phyloP scores from a whole-genome alignment of 2,888 invertebrate species.

The Odontocolon sp. region DNA sequence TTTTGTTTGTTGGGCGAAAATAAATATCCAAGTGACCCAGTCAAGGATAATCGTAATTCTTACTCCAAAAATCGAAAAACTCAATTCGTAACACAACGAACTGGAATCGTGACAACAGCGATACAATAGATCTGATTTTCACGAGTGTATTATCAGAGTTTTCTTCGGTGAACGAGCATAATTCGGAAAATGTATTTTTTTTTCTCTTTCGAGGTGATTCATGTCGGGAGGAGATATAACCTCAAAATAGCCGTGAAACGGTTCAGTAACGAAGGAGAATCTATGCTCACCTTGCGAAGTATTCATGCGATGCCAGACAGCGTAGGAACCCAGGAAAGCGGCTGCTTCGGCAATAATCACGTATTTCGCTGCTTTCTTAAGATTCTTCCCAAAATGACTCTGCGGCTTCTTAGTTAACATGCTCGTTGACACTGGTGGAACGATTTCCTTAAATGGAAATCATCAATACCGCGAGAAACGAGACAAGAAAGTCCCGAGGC shows the following conservation, averaged over 20 bases:
- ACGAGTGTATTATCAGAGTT: too few relatives aligned
- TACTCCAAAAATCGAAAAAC: neutral
- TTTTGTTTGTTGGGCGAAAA: too few relatives aligned
- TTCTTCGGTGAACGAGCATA: too few relatives aligned
- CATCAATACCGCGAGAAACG: constrained; percentile 70
- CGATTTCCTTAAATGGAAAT: constrained; percentile 80
- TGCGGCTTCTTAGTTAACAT: constrained; percentile 87
- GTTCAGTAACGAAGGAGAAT: neutral
- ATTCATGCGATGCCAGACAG: constrained; percentile 87
- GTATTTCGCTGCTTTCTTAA: constrained; percentile 81
- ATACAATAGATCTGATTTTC: too few relatives aligned
- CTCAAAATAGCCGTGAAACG: constrained; percentile 52
- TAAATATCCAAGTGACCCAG: too few relatives aligned
- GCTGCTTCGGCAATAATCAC: constrained; percentile 84
- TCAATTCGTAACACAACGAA: neutral
- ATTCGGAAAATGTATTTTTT: too few relatives aligned
- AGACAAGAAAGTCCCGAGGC: constrained; percentile 64
- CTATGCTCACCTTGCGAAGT: constrained; percentile 87
- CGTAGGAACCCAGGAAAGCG: constrained; percentile 84
- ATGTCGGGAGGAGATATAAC: constrained; percentile 54
- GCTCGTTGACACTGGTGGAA: constrained; percentile 69
- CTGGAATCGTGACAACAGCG: neutral
- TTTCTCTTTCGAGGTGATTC: too few relatives aligned
- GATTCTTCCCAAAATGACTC: constrained; percentile 82
- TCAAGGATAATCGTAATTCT: neutral